These are phyloP conservation scores for Bellardia bayeri DNA, from an alignment of 2,888 invertebrate genomes.

Conservation along the genomic window DNA sequence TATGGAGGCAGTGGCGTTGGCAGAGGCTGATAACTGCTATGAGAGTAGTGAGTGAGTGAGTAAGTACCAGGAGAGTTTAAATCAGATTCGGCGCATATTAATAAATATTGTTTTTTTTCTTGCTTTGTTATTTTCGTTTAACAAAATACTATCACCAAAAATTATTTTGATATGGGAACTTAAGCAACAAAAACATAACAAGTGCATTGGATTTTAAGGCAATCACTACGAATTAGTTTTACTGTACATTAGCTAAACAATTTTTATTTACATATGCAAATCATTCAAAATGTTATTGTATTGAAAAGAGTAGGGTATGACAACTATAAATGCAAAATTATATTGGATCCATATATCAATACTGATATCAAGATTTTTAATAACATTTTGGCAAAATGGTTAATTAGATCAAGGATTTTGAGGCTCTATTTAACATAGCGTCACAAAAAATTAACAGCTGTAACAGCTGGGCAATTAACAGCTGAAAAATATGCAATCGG, in stretches of 20 bases:
- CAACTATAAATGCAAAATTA: too few relatives aligned
- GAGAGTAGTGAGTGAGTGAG: constrained; percentile 23
- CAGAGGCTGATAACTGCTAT: constrained; percentile 36
- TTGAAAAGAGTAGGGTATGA: too few relatives aligned
- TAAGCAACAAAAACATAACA: background rate
- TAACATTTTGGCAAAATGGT: too few relatives aligned
- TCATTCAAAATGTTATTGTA: too few relatives aligned
- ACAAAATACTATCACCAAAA: background rate
- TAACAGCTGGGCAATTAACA: too few relatives aligned
- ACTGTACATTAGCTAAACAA: background rate
- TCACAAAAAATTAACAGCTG: too few relatives aligned
- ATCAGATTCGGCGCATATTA: constrained; percentile 67
- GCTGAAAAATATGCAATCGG: too few relatives aligned
- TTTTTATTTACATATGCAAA: too few relatives aligned
- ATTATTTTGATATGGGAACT: background rate
- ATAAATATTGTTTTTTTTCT: background rate
- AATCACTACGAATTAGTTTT: constrained; percentile 4
- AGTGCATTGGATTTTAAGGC: background rate
- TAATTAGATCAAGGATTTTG: too few relatives aligned
- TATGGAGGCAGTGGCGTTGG: constrained; percentile 13
- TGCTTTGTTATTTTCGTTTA: background rate
- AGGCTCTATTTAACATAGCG: too few relatives aligned
- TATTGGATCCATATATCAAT: too few relatives aligned
- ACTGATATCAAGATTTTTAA: too few relatives aligned
- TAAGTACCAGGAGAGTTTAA: constrained; percentile 27